Evolutionary conservation across 1,140 invertebrate genomes (phyloP).

Genomic region (Ectropis grisescens): DNA sequence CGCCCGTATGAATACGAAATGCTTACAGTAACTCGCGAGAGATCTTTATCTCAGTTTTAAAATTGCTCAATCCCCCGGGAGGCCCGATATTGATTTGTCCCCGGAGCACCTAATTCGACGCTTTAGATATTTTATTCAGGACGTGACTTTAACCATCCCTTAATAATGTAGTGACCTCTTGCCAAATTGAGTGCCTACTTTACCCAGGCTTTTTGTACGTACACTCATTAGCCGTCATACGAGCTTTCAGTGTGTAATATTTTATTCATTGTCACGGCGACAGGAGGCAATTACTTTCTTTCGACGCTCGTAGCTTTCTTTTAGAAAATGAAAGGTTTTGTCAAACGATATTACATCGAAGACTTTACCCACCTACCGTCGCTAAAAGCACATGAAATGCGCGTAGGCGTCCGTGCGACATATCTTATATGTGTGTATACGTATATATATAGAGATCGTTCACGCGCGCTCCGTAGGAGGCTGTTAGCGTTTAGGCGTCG

Average conservation of each 20-base stretch:
- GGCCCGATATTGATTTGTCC: slow-evolving; percentile 56
- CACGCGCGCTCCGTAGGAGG: slow-evolving; percentile 39
- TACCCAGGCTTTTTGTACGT: background rate
- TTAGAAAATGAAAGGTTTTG: slow-evolving; percentile 48
- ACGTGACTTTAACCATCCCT: slow-evolving; percentile 29
- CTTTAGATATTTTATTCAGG: slow-evolving; percentile 46
- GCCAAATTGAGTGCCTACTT: no score
- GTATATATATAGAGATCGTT: slow-evolving; percentile 13
- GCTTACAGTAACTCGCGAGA: slow-evolving; percentile 47
- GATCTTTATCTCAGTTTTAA: slow-evolving; percentile 70
- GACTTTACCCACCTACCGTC: slow-evolving; percentile 37
- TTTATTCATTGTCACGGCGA: slow-evolving; percentile 24
- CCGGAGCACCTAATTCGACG: slow-evolving; percentile 47
- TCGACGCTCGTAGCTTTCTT: slow-evolving; percentile 25
- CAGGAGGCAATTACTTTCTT: slow-evolving; percentile 28
- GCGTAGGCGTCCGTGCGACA: slow-evolving; percentile 11
- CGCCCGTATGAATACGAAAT: slow-evolving; percentile 65
- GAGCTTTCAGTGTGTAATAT: slow-evolving; percentile 15
- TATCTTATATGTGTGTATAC: slow-evolving; percentile 8
- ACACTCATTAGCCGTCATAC: background rate
- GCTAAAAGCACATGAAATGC: slow-evolving; percentile 48
- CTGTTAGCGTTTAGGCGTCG: slow-evolving; percentile 62
- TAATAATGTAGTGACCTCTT: slow-evolving; percentile 7
- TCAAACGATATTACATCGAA: slow-evolving; percentile 42
- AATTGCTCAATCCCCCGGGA: slow-evolving; percentile 58